Evolutionary conservation across 2,888 invertebrate species (phyloP).

Genomic region (Drosophila differens): DNA sequence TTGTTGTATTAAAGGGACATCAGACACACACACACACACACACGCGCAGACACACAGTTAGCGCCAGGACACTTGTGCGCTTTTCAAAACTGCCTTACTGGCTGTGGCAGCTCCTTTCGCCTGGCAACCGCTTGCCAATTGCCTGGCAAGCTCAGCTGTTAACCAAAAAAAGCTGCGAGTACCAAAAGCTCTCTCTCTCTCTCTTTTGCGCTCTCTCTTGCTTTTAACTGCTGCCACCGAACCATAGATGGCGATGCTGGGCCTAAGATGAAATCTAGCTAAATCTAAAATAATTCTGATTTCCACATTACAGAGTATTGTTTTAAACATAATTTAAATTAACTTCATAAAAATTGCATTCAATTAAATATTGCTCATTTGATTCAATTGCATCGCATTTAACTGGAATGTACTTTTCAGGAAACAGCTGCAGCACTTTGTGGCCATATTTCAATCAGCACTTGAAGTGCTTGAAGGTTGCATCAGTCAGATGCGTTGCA

Average conservation of each 20-base stretch:
- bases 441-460: slow-evolving; percentile 2
- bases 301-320: background rate
- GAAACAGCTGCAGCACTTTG: background rate
- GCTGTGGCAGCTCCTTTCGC: slow-evolving; percentile 47
- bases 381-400: background rate
- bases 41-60: slow-evolving; percentile 23
- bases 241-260: slow-evolving; percentile 55
- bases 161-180: slow-evolving; percentile 46
- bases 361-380: background rate
- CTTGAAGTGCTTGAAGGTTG: background rate
- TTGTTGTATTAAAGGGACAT: slow-evolving; percentile 66
- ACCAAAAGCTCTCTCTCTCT: slow-evolving; percentile 30
- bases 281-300: background rate
- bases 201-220: slow-evolving; percentile 3
- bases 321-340: background rate
- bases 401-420: background rate
- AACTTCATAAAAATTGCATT: background rate
- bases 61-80: slow-evolving; percentile 74
- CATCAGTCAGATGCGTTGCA: slow-evolving; percentile 7
- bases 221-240: background rate
- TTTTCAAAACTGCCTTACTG: slow-evolving; percentile 40
- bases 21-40: background rate
- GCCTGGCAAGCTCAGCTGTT: slow-evolving; percentile 63
- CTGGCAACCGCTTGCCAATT: slow-evolving; percentile 53
- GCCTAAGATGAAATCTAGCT: background rate